A percentile compares a stretch with the other conserved stretches of the same genome.
Conservation (phyloP, 2,888 invertebrate genomes). For the Heliconius sara region DNA sequence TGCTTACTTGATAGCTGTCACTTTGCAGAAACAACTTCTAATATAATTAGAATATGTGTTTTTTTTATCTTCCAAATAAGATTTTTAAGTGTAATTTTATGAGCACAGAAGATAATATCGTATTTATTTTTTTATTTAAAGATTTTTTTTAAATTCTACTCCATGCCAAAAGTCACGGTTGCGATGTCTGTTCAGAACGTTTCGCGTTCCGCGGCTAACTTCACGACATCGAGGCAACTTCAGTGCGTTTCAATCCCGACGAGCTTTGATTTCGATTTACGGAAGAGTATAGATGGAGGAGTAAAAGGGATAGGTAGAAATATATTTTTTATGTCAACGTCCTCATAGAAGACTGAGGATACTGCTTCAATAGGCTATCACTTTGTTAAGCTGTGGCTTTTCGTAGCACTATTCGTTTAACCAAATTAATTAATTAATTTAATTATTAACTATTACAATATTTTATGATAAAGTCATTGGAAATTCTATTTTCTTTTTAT, state of each 20-base stretch:
- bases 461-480: not conserved
- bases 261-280: constrained; percentile 84
- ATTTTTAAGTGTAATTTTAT: not conserved
- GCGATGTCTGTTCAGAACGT: constrained; percentile 63
- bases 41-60: not conserved
- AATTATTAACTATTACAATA: constrained; percentile 20
- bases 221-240: constrained; percentile 69
- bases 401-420: constrained; percentile 50
- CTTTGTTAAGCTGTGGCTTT: constrained; percentile 69
- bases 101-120: not conserved
- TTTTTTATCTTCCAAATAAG: not conserved
- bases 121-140: not conserved
- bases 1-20: constrained; percentile 51
- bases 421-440: constrained; percentile 28
- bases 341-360: constrained; percentile 68
- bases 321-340: constrained; percentile 79
- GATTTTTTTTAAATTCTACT: constrained; percentile 4
- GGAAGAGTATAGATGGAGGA: constrained; percentile 76
- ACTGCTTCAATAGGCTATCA: constrained; percentile 68
- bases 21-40: constrained; percentile 34
- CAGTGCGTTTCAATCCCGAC: constrained; percentile 74
- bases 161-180: not conserved
- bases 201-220: constrained; percentile 60
- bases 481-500: not conserved
- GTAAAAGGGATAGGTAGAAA: constrained; percentile 66